Evolutionary conservation across 2,888 invertebrate genomes (phyloP).

Genomic region (Seira ritae): DNA sequence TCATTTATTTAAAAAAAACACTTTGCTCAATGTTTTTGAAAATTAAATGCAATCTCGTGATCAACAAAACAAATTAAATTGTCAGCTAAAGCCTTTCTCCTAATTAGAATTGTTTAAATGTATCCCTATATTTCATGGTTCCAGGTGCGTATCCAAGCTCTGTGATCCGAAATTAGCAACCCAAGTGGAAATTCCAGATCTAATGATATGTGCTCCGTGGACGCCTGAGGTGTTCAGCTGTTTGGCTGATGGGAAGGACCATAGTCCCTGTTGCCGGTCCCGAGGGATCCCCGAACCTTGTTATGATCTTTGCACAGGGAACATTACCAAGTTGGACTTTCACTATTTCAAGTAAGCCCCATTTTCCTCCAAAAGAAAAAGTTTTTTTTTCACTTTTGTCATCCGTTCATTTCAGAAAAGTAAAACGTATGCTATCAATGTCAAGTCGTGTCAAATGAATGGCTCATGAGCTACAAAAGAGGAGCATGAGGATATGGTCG

Average conservation of each 20-base stretch:
- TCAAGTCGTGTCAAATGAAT: neutral
- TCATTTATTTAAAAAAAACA: too few relatives aligned
- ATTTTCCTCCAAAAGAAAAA: too few relatives aligned
- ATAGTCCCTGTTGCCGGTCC: constrained; percentile 86
- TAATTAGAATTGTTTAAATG: too few relatives aligned
- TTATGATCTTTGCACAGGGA: constrained; percentile 86
- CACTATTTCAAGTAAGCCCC: constrained; percentile 89
- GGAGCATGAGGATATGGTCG: too few relatives aligned
- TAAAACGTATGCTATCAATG: neutral
- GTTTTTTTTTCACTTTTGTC: neutral
- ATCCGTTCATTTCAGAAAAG: neutral
- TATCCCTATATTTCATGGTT: constrained; percentile 37
- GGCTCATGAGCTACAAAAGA: too few relatives aligned
- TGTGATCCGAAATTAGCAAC: constrained; percentile 83
- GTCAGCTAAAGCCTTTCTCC: neutral
- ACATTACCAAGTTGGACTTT: constrained; percentile 86
- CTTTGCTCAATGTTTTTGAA: too few relatives aligned
- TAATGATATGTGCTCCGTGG: constrained; percentile 94
- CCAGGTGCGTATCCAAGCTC: constrained; percentile 84
- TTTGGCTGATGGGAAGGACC: constrained; percentile 86
- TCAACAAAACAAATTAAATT: too few relatives aligned
- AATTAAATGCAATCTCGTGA: too few relatives aligned
- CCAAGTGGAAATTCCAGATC: constrained; percentile 83
- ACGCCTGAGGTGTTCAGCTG: constrained; percentile 88
- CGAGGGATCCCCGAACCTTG: constrained; percentile 86